phyloP scores from a whole-genome alignment of 2,797 vertebrate genomes.

The Xenops minutus region DNA sequence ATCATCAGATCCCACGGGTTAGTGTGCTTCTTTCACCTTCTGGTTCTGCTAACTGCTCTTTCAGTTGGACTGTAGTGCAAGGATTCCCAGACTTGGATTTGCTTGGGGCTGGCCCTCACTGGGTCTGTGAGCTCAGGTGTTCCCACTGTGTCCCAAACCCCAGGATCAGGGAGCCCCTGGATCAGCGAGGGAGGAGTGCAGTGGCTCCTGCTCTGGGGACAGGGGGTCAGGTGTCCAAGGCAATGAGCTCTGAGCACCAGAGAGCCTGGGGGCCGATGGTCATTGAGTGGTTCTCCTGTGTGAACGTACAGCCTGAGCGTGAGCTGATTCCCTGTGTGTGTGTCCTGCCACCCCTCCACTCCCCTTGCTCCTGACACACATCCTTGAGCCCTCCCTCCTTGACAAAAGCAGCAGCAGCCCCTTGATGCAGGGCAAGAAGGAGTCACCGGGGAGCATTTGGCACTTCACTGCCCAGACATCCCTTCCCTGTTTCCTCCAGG shows the following conservation, averaged over 20 bases:
- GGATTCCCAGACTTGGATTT: background rate
- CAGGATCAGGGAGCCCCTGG: background rate
- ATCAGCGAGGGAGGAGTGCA: background rate
- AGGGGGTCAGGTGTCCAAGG: background rate
- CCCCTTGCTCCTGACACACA: background rate
- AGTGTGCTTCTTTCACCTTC: background rate
- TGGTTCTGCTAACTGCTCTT: background rate
- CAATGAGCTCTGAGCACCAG: background rate
- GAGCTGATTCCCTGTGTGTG: background rate
- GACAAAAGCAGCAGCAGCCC: background rate
- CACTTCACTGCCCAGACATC: constrained; percentile 46
- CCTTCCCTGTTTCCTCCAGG: constrained; percentile 64
- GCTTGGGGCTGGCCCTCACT: background rate
- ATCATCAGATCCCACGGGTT: background rate
- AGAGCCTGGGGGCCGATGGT: background rate
- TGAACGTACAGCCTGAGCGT: background rate
- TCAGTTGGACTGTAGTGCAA: background rate
- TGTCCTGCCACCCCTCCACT: background rate
- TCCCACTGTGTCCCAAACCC: background rate
- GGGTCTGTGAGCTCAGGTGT: background rate
- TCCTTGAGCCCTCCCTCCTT: background rate
- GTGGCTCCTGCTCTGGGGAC: background rate
- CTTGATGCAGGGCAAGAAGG: background rate
- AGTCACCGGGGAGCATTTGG: background rate
- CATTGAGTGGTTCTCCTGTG: background rate